Base-by-base conservation (phyloP, 2,797 vertebrate genomes). In the Sitta carolinensis region DNA sequence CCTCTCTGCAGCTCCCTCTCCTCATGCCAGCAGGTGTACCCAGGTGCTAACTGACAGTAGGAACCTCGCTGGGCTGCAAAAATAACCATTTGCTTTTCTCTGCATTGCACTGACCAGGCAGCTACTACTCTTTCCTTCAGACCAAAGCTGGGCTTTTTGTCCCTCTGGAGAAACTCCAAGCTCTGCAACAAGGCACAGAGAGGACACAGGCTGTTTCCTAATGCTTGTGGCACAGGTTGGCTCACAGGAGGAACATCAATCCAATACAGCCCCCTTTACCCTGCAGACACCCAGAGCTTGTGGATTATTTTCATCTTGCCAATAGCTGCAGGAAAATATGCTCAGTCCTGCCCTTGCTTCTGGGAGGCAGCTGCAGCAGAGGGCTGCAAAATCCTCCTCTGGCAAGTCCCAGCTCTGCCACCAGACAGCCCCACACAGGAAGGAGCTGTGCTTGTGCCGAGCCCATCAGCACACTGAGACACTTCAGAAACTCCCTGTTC, bases 201-300 rank as follows among this genome's bases (percentile, higher is more conserved):
- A 59, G 26, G 29, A 34, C 42, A 19, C 1, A 4, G 73, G 29
- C 7, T 38, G 3, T 9, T 63, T 43, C 73, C 69, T 18, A 8
- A 7, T 3, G 25, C 11, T 27, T 38, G 38, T 5, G 45, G 42
- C 40, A 13, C 19, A 47, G 38, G 55, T 1, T 63, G 69, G 43
- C 43, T 58, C 30, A 1, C 0, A 0, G 54, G 38, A 10, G 14
- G 19, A 55, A 19, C 29, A 25, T 11, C 0, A 0, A 29, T 3
- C 21, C 52, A 3, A 20, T 2, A 16, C 15, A 27, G 7, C 7
- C 51, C 55, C 27, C 76, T 32, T 63, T 5, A 1, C 43, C 47
- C 55, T 36, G 51, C 70, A 64, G n/a, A 36, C 32, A 6, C 30
- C 25, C 5, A 2, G 43, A 27, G 40, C n/a, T 42, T 0, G 0